Evolutionary conservation across 37 sponge, comb jelly and placozoan species (phyloP).

Genomic region (Beroe ovata): DNA sequence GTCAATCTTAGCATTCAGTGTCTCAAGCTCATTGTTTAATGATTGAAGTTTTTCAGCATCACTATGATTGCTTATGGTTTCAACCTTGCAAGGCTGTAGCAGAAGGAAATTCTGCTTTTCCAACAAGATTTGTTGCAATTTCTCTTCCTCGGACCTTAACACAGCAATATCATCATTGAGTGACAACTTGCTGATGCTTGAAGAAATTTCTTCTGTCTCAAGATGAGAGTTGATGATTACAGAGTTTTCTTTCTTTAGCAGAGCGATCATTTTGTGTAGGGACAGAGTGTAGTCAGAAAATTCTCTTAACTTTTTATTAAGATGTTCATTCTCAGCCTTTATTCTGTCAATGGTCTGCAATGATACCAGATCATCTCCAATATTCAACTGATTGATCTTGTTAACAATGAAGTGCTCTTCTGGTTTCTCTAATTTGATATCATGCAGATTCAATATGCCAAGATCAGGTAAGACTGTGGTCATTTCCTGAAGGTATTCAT

Average conservation of each 20-base stretch:
- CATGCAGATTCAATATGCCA: not conserved
- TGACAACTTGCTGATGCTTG: not conserved
- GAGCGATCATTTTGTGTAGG: conserved; percentile 60
- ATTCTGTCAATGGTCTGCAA: conserved; percentile 4
- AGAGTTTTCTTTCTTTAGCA: conserved; percentile 20
- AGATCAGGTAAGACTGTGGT: not conserved
- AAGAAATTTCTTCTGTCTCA: conserved; percentile 10
- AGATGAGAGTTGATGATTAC: not conserved
- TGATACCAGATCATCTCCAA: conserved; percentile 2
- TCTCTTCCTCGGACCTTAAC: not conserved
- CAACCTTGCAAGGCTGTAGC: not conserved
- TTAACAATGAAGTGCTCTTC: not conserved
- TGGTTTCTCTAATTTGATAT: not conserved
- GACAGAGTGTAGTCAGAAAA: conserved; percentile 22
- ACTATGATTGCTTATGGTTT: too few species aligned
- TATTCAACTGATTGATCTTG: not conserved
- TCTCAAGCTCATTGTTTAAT: not conserved
- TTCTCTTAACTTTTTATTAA: not conserved
- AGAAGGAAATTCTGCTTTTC: conserved; percentile 22
- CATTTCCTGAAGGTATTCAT: not conserved
- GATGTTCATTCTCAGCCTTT: not conserved
- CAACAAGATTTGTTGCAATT: not conserved
- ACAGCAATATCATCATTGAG: not conserved
- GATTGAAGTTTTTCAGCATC: not conserved
- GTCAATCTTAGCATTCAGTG: not conserved